Evolutionary conservation across 37 sponge, comb jelly and placozoan species (phyloP), one percentile per base, ranked within the genome.

Genomic region (Theonella swinhoei): DNA sequence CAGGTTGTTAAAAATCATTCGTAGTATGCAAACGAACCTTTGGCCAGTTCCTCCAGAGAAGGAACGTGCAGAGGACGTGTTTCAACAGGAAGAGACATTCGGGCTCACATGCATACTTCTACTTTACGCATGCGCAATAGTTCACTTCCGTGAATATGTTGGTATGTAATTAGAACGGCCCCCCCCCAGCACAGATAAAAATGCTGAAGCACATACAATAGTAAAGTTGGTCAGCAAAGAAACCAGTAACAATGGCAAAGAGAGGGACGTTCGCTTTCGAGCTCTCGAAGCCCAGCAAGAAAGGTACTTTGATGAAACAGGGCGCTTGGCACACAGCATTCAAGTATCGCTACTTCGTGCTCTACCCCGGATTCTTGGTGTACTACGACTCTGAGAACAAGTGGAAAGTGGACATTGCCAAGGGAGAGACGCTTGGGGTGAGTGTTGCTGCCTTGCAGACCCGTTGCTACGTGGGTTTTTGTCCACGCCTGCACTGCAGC

Each of bases 311-410:
- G 20, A 71, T 88, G 35, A 94, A 94, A 66, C 88, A 94, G 42
- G 95, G 95, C 20, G 80, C 61, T 3, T 8, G 80, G 69, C 90
- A 89, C 89, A 94, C 91, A 38, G 87, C 89, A 8, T 94, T 90
- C 91, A 90, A 94, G 76, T 39, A 81, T 8, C 70, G 95, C n/a
- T 91, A 69, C 83, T 91, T 94, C 42, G 85, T 90, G 29, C 86
- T 94, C 34, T 94, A 94, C 59, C 92, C 92, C 0, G 95, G 95
- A 0, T 88, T 91, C 37, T 83, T 94, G 39, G 92, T 94, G 63
- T 94, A 94, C 80, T 94, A 94, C 75, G 59, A 76, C 20, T 65
- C 66, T 26, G 74, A 65, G 31, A 42, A 42, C 24, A 85, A 84
- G 39, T 94, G 86, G 84, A 80, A 72, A 38, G 17, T 64, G 32